Conservation (phyloP, 2,113 vertebrate species). For the Ardeotis arabs region DNA sequence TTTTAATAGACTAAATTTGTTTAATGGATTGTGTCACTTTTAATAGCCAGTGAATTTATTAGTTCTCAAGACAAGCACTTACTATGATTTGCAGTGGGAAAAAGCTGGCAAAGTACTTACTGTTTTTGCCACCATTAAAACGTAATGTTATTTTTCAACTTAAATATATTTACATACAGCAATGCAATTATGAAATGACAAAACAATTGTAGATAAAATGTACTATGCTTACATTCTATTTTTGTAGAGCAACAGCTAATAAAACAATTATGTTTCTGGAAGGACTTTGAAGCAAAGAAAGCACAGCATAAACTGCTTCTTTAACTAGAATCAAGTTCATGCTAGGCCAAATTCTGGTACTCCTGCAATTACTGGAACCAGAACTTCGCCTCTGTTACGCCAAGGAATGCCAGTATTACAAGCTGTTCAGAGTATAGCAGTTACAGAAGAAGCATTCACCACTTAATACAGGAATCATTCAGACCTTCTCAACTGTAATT, state of each 20-base stretch:
- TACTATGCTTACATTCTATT: slow-evolving; percentile 7
- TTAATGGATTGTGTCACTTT: slow-evolving; percentile 46
- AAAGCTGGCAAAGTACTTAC: not conserved
- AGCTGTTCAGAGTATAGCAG: not conserved
- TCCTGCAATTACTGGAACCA: not conserved
- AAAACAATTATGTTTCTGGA: not conserved
- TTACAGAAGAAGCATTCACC: not conserved
- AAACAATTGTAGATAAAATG: slow-evolving; percentile 9
- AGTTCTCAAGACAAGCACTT: slow-evolving; percentile 35
- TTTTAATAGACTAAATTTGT: slow-evolving; percentile 41
- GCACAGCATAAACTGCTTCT: not conserved
- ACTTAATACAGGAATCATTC: not conserved
- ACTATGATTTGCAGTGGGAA: not conserved
- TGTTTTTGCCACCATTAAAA: slow-evolving; percentile 7
- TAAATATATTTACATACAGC: not conserved
- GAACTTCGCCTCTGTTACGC: not conserved
- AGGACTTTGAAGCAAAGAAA: not conserved
- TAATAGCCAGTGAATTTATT: slow-evolving; percentile 17
- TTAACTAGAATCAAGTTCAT: not conserved
- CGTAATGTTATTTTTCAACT: not conserved
- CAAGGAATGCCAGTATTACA: not conserved
- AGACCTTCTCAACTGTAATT: not conserved
- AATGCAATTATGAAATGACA: not conserved
- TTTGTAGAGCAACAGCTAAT: not conserved
- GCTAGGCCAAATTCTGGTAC: not conserved